Evolutionary conservation across 2,888 invertebrate species (phyloP).

Genomic region (Thecophora atra): DNA sequence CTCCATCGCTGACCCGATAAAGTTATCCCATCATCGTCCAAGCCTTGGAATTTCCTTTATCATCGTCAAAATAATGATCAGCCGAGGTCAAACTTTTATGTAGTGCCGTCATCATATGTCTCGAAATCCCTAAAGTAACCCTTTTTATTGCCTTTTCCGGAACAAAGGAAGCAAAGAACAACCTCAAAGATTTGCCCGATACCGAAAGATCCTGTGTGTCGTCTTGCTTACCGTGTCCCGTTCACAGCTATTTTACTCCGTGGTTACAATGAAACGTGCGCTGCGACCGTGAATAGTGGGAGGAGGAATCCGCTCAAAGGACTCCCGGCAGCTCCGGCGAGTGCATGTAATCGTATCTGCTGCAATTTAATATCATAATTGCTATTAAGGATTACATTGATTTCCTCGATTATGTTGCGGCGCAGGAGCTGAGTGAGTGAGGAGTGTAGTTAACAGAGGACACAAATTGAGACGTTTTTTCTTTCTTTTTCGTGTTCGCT

Average conservation of each 20-base stretch:
- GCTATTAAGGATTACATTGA: slow-evolving; percentile 32
- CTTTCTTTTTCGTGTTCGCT: neutral
- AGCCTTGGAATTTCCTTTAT: too few species aligned
- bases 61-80: too few species aligned
- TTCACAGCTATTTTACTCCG: slow-evolving; percentile 28
- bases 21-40: too few species aligned
- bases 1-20: too few species aligned
- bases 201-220: too few species aligned
- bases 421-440: neutral
- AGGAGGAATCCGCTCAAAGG: too few species aligned
- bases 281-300: neutral
- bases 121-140: too few species aligned
- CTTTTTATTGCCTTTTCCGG: too few species aligned
- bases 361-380: slow-evolving; percentile 34
- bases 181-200: slow-evolving; percentile 3
- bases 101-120: too few species aligned
- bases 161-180: neutral
- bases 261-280: neutral
- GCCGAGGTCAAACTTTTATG: too few species aligned
- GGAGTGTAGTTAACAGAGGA: neutral
- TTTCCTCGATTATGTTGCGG: slow-evolving; percentile 28
- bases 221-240: neutral
- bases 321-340: neutral
- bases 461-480: neutral
- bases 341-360: slow-evolving; percentile 16